Percentiles rank a stretch among this genome's conserved stretches.
phyloP scores from a whole-genome alignment of 2,888 invertebrate genomes.

The Pterostichus niger region DNA sequence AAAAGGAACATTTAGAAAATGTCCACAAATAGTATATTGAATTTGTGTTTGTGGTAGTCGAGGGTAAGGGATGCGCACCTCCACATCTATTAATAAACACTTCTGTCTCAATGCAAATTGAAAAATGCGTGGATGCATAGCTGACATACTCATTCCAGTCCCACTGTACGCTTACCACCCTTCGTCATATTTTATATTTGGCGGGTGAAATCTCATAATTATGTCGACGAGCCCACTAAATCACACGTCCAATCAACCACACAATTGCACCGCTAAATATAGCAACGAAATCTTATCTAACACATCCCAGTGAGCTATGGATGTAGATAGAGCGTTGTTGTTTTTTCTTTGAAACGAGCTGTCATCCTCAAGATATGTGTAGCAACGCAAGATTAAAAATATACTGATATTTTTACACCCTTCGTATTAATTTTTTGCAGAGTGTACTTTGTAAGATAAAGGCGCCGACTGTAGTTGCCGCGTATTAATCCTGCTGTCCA shows the following conservation, averaged over 20 bases:
- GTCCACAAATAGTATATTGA: too few species aligned
- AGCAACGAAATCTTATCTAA: constrained; percentile 59
- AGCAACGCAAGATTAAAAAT: too few species aligned
- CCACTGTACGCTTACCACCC: not conserved
- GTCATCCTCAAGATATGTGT: too few species aligned
- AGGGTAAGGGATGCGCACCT: not conserved
- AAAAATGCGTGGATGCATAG: constrained; percentile 44
- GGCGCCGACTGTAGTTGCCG: not conserved
- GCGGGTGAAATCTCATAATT: constrained; percentile 67
- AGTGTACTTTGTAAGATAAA: not conserved
- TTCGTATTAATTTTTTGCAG: too few species aligned
- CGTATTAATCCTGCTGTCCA: not conserved
- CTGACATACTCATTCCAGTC: not conserved
- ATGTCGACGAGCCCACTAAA: constrained; percentile 69
- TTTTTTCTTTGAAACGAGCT: too few species aligned
- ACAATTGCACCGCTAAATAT: constrained; percentile 69
- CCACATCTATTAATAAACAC: constrained; percentile 4
- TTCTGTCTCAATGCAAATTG: constrained; percentile 41
- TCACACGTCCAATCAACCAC: constrained; percentile 70
- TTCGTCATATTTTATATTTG: constrained; percentile 54
- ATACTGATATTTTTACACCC: too few species aligned
- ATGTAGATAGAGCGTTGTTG: not conserved
- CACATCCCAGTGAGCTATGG: not conserved
- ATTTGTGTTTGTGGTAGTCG: not conserved
- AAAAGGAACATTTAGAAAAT: too few species aligned